Base-by-base conservation (phyloP, 2,888 invertebrate genomes). In the Acanthococcus lagerstroemiae region DNA sequence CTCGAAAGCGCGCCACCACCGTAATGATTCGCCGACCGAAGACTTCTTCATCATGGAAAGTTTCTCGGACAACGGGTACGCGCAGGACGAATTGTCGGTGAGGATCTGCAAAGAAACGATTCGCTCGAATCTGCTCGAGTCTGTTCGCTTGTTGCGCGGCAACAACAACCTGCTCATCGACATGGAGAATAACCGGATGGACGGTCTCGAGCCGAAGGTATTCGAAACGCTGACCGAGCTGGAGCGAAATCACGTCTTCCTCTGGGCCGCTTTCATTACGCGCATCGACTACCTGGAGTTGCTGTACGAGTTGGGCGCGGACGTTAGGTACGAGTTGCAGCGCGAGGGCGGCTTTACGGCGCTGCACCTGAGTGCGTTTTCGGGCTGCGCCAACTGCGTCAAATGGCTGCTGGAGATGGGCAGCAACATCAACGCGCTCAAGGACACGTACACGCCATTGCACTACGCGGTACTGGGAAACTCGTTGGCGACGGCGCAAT, bases 391-490 rank as follows among this genome's bases (percentile, higher is more conserved):
- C 56, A 82, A 84, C 19, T 85, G 88, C 69, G 83, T 86, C 7
- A 82, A 61, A 9, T 86, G 82, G 73, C 79, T 90, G 58, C 80
- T 90, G 55, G 77, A 82, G 26, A 81, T 83, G 72, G 86, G 85
- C 1, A 81, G 83, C 70, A 85, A 85, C 72, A 82, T 87, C 7
- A 85, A 86, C 76, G 80, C 83, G 58, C 81, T 83, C 73, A 82
- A 83, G 67, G 84, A 86, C 74, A 60, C 56, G 46, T 87, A 87
- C 74, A 86, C 87, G 54, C 90, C 93, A 0, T 80, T 94, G 67
- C 93, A 95, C 76, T 91, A 90, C 74, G 90, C 93, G 15, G 91
- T 92, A 30, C 90, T 91, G 77, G 90, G 92, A 15, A 89, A 92
- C 74, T 86, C 90, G 69, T 82, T 85, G 61, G 85, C 87, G 73